phyloP scores from a whole-genome alignment of 2,113 vertebrate genomes.

The Collichthys lucidus region DNA sequence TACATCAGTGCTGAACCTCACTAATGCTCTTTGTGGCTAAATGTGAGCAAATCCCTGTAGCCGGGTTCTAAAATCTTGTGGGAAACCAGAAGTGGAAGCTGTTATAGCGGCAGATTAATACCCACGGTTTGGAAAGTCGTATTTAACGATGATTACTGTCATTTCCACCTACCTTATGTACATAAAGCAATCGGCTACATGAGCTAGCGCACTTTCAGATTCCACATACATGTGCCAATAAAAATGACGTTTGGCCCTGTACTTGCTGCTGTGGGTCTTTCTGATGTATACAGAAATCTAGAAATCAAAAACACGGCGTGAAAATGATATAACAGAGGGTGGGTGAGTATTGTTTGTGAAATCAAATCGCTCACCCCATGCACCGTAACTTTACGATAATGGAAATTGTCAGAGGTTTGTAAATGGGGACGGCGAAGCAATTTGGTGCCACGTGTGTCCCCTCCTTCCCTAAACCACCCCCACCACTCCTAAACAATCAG shows the following conservation, averaged over 20 bases:
- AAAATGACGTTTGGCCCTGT: neutral
- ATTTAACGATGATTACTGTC: too few relatives aligned
- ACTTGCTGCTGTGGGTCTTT: neutral
- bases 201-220: too few relatives aligned
- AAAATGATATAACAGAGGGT: constrained; percentile 45
- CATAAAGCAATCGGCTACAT: too few relatives aligned
- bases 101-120: neutral
- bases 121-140: neutral
- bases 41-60: neutral
- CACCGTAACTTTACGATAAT: constrained; percentile 63
- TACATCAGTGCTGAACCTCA: neutral
- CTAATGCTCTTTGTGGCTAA: neutral
- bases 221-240: too few relatives aligned
- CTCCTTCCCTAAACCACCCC: constrained; percentile 8
- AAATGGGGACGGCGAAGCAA: constrained; percentile 59
- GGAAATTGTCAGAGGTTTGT: constrained; percentile 68
- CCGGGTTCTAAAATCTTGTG: neutral
- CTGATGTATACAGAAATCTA: constrained; percentile 14
- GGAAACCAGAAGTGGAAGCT: neutral
- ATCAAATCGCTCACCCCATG: constrained; percentile 58
- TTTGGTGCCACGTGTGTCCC: constrained; percentile 58
- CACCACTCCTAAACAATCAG: constrained; percentile 69
- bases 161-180: too few relatives aligned
- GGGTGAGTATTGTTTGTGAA: constrained; percentile 43
- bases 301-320: constrained; percentile 7